phyloP scores from a whole-genome alignment of 2,797 vertebrate species.

The Prionace glauca region DNA sequence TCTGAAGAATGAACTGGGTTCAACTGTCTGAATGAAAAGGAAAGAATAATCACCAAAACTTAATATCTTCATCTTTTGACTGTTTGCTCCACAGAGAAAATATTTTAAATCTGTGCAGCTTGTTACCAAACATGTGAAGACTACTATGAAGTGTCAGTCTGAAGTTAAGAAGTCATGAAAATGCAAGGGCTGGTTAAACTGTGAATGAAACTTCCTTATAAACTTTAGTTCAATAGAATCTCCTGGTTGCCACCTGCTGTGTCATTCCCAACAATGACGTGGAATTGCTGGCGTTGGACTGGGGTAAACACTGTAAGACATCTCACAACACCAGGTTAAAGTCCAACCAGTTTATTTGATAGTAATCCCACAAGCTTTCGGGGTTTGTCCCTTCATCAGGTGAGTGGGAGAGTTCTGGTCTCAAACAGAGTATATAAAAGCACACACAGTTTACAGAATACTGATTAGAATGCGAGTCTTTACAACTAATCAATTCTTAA shows the following conservation, averaged over 20 bases:
- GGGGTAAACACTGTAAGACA: too few relatives aligned
- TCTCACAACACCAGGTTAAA: too few relatives aligned
- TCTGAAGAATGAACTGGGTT: neutral
- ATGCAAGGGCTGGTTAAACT: constrained; percentile 14
- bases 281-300: too few relatives aligned
- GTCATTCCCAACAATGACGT: too few relatives aligned
- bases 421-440: too few relatives aligned
- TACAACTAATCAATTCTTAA: too few relatives aligned
- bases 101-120: neutral
- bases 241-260: neutral
- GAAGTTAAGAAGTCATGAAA: constrained; percentile 14
- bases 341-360: too few relatives aligned
- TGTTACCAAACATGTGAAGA: neutral
- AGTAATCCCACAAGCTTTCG: too few relatives aligned
- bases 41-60: neutral
- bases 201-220: constrained; percentile 29
- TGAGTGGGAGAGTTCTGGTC: too few relatives aligned
- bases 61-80: neutral
- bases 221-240: neutral
- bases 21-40: neutral
- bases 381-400: too few relatives aligned
- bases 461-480: too few relatives aligned
- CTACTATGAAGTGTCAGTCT: neutral
- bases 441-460: too few relatives aligned
- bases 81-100: neutral